Percentiles rank a stretch among this genome's conserved stretches.
phyloP scores from a whole-genome alignment of 2,113 vertebrate genomes.

The Xenopus laevis region DNA sequence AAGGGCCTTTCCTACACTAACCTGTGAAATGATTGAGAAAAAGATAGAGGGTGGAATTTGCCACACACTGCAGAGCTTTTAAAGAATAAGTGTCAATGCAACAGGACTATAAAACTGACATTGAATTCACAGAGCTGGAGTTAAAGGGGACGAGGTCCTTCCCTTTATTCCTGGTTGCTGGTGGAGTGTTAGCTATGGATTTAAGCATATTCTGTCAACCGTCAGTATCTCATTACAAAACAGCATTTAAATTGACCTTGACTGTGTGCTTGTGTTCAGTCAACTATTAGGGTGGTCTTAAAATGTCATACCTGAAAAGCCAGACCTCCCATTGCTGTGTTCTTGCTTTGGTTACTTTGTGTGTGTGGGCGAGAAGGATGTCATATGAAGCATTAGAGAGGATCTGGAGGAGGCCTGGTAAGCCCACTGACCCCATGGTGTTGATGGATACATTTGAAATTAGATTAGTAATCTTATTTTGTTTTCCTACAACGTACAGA shows the following conservation, averaged over 20 bases:
- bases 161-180: not conserved
- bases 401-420: constrained; percentile 47
- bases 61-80: not conserved
- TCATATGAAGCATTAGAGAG: constrained; percentile 62
- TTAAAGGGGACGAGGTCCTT: not conserved
- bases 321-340: constrained; percentile 64
- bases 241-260: constrained; percentile 65
- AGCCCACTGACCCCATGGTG: constrained; percentile 48
- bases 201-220: constrained; percentile 36
- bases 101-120: not conserved
- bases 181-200: not conserved
- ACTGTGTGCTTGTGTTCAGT: constrained; percentile 68
- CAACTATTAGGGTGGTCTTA: constrained; percentile 85
- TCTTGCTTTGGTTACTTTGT: constrained; percentile 58
- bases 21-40: constrained; percentile 14
- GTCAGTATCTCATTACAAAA: constrained; percentile 83
- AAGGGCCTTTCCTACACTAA: not conserved
- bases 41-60: not conserved
- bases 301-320: constrained; percentile 72
- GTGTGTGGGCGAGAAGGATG: constrained; percentile 60
- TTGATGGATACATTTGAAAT: constrained; percentile 55
- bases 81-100: too few relatives aligned
- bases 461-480: constrained; percentile 52
- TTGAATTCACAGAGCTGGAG: not conserved
- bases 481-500: not conserved